Evolutionary conservation across 2,797 vertebrate species (phyloP), one percentile per base, ranked within the genome.

Genomic region (Cyclura pinguis): DNA sequence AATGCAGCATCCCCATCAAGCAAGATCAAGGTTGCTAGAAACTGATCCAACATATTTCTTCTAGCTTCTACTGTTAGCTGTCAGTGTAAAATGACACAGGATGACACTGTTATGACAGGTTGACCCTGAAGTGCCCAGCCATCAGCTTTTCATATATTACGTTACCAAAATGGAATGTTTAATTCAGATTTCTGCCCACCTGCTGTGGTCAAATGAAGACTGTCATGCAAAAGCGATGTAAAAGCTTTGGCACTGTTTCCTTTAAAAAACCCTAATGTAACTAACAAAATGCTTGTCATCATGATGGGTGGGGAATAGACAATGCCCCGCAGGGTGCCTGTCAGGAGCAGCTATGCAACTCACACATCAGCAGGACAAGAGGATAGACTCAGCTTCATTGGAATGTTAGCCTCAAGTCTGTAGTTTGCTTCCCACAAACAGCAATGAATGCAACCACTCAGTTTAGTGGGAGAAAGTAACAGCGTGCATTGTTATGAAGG

Each of bases 111-210:
- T 35, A 0, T 27, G 64, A 7, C 74, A 86, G 29, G 12, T 72
- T 69, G 76, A 59, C 8, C 81, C 50, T 6, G 59, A 90, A 78
- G 92, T 32, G 47, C 0, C 1, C 16, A 67, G 62, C 64, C 80
- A 64, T 38, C 62, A 42, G 59, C 2, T 2, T 0, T 91, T 88
- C 81, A 62, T 55, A 81, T n/a, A 55, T 87, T 85, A 42, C 6
- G 1, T 89, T 90, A 69, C 47, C 20, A 76, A 85, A 89, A 91
- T 81, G 83, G 88, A 90, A 69, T 0, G 0, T 59, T 29, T 13
- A 84, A 84, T 86, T 88, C 50, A 22, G 86, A 35, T 29, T 42
- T 92, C 27, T 55, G 18, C 59, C 72, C 87, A 81, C 7, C 20
- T 83, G 52, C 29, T 29, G 32, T 67, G 76, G 14, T 24, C 59